These are phyloP conservation scores for Syrmaticus mikado DNA, from an alignment of 2,113 vertebrate genomes.

Conservation along the genomic window DNA sequence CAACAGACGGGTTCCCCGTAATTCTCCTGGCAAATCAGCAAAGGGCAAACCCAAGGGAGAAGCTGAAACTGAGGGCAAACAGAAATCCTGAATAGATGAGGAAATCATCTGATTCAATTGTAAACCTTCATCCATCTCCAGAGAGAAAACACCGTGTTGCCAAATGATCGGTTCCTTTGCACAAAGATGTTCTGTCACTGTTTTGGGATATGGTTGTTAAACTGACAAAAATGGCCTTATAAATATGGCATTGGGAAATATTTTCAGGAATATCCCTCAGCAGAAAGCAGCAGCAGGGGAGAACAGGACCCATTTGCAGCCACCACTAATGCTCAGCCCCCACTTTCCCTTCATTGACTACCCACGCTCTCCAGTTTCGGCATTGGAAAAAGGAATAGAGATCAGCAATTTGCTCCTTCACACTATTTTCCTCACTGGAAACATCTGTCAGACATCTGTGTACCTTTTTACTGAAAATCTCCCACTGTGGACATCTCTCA, in stretches of 20 bases:
- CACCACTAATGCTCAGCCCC: fast-evolving
- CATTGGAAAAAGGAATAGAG: neutral
- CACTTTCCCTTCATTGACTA: neutral
- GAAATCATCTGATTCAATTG: neutral
- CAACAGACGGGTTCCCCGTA: neutral
- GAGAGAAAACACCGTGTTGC: neutral
- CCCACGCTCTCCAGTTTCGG: neutral
- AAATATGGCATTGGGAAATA: neutral
- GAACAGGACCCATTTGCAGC: neutral
- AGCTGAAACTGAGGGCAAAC: neutral
- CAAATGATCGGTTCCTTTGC: neutral
- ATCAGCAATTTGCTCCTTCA: neutral
- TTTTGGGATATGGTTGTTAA: neutral
- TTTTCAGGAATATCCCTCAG: neutral
- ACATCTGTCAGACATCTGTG: neutral
- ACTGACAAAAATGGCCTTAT: neutral
- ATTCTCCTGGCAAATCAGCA: fast-evolving
- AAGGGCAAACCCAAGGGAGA: neutral
- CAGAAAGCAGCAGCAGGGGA: neutral
- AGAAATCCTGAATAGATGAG: neutral
- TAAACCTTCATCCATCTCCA: neutral
- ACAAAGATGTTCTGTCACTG: neutral
- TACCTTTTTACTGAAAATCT: neutral
- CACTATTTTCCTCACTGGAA: neutral
- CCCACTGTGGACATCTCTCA: neutral